These are phyloP conservation scores for Merops nubicus DNA, from an alignment of 2,113 vertebrate genomes.

Conservation along the genomic window DNA sequence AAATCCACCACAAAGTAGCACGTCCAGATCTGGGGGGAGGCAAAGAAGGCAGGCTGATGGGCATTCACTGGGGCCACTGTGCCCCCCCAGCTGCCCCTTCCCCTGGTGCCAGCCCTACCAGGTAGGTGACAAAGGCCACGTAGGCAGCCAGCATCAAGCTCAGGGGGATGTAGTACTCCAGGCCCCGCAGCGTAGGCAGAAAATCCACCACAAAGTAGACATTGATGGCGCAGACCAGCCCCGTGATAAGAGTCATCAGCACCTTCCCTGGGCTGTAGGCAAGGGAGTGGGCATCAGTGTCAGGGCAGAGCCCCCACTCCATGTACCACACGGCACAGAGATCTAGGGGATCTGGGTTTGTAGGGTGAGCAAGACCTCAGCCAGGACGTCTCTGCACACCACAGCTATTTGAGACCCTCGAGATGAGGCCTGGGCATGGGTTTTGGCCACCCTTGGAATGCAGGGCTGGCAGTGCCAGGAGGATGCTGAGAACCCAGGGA, in stretches of 20 bases:
- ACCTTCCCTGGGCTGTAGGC: slow-evolving; percentile 59
- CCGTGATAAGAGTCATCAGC: slow-evolving; percentile 68
- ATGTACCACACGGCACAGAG: rapidly evolving
- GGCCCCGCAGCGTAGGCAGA: slow-evolving; percentile 47
- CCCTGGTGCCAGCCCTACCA: neutral
- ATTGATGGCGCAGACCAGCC: slow-evolving; percentile 73
- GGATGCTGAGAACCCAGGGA: neutral
- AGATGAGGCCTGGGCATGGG: too few species aligned
- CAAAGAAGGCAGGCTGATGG: neutral
- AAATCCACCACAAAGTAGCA: slow-evolving; percentile 78
- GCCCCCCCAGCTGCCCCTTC: rapidly evolving
- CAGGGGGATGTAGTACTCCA: slow-evolving; percentile 58
- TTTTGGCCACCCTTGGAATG: neutral
- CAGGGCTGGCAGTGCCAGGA: neutral
- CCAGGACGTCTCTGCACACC: neutral
- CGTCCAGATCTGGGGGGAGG: slow-evolving; percentile 51
- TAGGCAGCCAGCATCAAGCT: slow-evolving; percentile 59
- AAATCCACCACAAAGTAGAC: slow-evolving; percentile 77
- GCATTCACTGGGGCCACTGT: rapidly evolving
- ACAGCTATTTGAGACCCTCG: rapidly evolving
- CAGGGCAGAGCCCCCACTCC: neutral
- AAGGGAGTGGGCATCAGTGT: neutral
- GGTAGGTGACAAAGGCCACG: neutral
- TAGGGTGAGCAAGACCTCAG: neutral
- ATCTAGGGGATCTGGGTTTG: neutral